Percentiles rank a stretch among this genome's conserved stretches.
Conservation (phyloP, 2,888 invertebrate genomes). For the Ernsta delagoae region DNA sequence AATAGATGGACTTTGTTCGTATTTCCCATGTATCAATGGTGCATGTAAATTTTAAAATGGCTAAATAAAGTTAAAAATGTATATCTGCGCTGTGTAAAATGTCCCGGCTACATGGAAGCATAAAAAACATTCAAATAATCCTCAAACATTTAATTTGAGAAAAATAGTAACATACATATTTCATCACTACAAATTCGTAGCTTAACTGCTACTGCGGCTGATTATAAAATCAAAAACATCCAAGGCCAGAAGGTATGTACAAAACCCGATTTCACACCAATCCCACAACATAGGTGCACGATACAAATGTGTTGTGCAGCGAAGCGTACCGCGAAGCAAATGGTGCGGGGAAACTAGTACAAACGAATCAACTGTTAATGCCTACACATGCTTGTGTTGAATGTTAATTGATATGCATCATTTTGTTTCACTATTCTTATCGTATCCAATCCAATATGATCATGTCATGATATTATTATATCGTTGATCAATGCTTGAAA, state of each 20-base stretch:
- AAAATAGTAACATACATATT: no score
- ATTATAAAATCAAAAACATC: not conserved
- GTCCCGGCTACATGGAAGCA: no score
- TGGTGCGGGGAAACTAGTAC: constrained; percentile 4
- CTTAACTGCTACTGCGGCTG: no score
- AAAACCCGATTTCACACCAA: not conserved
- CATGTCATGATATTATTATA: no score
- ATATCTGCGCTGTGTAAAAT: no score
- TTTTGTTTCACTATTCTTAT: constrained; percentile 19
- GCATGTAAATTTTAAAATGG: no score
- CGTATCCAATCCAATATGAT: not conserved
- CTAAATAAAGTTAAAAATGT: no score
- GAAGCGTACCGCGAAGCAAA: constrained; percentile 59
- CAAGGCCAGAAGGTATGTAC: not conserved
- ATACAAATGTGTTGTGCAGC: constrained; percentile 48
- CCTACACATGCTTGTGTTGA: constrained; percentile 38
- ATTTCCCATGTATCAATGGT: no score
- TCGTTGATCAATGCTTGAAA: no score
- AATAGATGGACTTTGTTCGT: not conserved
- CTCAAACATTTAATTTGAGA: no score
- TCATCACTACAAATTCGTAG: no score
- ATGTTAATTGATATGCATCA: constrained; percentile 28
- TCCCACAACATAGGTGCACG: constrained; percentile 12
- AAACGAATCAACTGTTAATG: constrained; percentile 49
- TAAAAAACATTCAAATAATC: no score